These are phyloP conservation scores for Machaerirhynchus nigripectus DNA, from an alignment of 2,113 vertebrate genomes.

Conservation along the genomic window DNA sequence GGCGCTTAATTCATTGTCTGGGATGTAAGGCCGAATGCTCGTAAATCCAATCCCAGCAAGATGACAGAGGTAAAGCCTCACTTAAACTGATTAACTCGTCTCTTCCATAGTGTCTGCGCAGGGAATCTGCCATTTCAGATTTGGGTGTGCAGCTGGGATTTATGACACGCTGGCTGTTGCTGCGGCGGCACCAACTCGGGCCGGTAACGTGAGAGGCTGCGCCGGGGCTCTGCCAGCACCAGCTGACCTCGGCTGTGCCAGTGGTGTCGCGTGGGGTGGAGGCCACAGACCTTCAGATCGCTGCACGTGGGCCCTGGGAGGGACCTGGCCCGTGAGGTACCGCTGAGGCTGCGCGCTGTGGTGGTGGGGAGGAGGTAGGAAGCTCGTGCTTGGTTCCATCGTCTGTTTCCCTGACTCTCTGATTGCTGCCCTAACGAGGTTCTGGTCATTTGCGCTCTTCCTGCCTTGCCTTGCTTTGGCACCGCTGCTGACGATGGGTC, in stretches of 20 bases:
- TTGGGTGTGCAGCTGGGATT: not conserved
- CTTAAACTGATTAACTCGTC: conserved; percentile 28
- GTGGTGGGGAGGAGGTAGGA: not conserved
- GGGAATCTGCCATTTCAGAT: not conserved
- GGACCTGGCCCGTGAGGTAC: not conserved
- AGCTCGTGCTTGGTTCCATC: accelerated
- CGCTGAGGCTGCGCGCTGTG: accelerated
- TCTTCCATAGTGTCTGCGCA: not conserved
- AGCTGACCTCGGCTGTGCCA: not conserved
- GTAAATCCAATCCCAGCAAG: conserved; percentile 23
- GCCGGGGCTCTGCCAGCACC: not conserved
- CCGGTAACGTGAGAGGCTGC: not conserved
- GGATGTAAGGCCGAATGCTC: not conserved
- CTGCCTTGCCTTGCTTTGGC: not conserved
- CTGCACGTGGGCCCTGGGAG: not conserved
- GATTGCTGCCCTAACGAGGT: accelerated
- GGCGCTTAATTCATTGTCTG: not conserved
- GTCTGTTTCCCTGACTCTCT: accelerated
- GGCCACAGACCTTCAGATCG: accelerated
- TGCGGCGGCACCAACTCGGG: not conserved
- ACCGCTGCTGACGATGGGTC: accelerated
- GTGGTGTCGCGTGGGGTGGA: not conserved
- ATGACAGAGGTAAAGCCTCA: conserved; percentile 4
- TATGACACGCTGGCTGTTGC: not conserved
- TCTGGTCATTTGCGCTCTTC: not conserved